Evolutionary conservation across 2,888 invertebrate genomes (phyloP), one percentile per base, ranked within the genome.

Genomic region (Coecobrya sp.): DNA sequence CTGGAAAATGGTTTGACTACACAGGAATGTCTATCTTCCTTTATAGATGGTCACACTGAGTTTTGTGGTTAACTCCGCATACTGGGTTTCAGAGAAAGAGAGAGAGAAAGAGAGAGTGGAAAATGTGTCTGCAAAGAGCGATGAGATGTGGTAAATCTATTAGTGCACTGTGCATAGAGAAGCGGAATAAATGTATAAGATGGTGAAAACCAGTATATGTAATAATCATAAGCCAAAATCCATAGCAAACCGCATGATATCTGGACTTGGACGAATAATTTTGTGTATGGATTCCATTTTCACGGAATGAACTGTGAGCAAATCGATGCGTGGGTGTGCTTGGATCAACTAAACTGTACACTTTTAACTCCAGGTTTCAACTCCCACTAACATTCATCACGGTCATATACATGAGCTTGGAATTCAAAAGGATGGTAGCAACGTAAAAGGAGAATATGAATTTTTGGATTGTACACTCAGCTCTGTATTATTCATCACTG

Each of bases 211-310:
- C 49, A 49, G 16, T 81, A 52, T 25, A 3, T 2, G 45, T 84
- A 42, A 65, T 65, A 65, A 81, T 55, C 81, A 81, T 81, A 81
- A 81, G 25, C 55, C 55, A 27, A 81, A 79, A 55, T 81, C 55
- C 55, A 30, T 30, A 55, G 59, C 16, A 65, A 22, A 10, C 27
- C 13, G 11, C 13, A 49, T 65, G 65, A 65, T 49, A 13, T 27
- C 11, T 65, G 27, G 3, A 59, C 59, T 1, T n/a, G 59, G 59
- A n/a, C 59, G 13, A n/a, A 19, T 8, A 59, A 8, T 59, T 19
- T 59, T 59, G n/a, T 52, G n/a, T 36, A 7, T 36, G 36, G 36
- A 36, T 36, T 49, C 10, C 7, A 10, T 49, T 49, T 3, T 49
- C 10, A 10, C 1, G 13, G 13, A 49, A 49, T 49, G 36, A 36